These are phyloP conservation scores for Cephalopachus bancanus DNA, from an alignment of 2,797 vertebrate genomes.

Conservation along the genomic window DNA sequence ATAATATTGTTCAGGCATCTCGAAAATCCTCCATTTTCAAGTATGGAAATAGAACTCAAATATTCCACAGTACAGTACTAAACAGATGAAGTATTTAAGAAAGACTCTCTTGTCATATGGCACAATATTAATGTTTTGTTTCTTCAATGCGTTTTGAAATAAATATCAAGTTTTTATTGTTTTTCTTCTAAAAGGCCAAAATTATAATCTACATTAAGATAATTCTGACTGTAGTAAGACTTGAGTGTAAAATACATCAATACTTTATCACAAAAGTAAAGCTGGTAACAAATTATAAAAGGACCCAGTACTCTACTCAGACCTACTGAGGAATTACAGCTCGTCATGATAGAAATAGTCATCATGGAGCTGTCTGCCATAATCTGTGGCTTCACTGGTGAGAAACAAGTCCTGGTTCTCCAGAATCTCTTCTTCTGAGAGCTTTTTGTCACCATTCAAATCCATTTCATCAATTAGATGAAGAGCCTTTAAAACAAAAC, in stretches of 20 bases:
- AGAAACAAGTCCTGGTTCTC: constrained; percentile 96
- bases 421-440: constrained; percentile 94
- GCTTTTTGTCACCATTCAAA: constrained; percentile 92
- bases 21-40: constrained; percentile 77
- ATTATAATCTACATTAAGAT: constrained; percentile 62
- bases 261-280: constrained; percentile 83
- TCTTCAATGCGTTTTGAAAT: constrained; percentile 69
- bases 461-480: constrained; percentile 98
- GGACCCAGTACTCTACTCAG: constrained; percentile 47
- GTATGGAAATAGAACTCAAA: constrained; percentile 75
- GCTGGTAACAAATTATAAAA: constrained; percentile 79
- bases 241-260: constrained; percentile 81
- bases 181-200: constrained; percentile 69
- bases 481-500: constrained; percentile 91
- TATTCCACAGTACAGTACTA: constrained; percentile 76
- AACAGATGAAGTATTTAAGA: constrained; percentile 51
- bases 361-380: constrained; percentile 95
- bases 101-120: constrained; percentile 65
- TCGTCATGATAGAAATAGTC: constrained; percentile 94
- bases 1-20: constrained; percentile 71
- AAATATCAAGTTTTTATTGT: constrained; percentile 70
- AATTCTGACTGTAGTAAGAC: constrained; percentile 76
- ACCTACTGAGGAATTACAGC: constrained; percentile 88
- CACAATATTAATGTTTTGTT: constrained; percentile 67
- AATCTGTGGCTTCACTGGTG: constrained; percentile 98